phyloP scores from a whole-genome alignment of 2,888 invertebrate species.

The Gryllus longicercus region DNA sequence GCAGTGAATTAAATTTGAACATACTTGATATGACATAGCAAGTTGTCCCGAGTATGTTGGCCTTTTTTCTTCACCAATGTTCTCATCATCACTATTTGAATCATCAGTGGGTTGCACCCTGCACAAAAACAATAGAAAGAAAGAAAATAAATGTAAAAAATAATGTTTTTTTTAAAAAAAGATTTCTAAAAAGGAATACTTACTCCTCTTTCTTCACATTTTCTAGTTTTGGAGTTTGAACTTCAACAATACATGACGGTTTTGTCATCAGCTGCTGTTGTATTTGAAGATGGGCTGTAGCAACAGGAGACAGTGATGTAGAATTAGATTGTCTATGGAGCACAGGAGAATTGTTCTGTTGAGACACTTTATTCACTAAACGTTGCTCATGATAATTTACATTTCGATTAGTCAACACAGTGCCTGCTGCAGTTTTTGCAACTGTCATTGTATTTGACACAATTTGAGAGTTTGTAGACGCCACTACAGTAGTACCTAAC shows the following conservation, averaged over 20 bases:
- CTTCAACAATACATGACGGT: not conserved
- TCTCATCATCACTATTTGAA: conserved; percentile 19
- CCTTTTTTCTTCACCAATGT: conserved; percentile 1
- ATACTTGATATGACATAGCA: not conserved
- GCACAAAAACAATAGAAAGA: conserved; percentile 36
- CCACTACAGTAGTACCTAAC: conserved; percentile 40
- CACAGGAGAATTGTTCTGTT: not conserved
- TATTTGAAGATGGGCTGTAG: not conserved
- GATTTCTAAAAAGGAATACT: not conserved
- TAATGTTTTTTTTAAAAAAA: not conserved
- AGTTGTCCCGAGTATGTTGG: not conserved
- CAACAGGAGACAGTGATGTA: conserved; percentile 9
- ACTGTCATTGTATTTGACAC: not conserved
- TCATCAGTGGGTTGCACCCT: conserved; percentile 21
- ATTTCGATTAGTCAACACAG: not conserved
- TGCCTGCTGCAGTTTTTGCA: not conserved
- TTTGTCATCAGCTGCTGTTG: conserved; percentile 6
- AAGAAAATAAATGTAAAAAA: conserved; percentile 19
- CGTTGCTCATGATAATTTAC: conserved; percentile 17
- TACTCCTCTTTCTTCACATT: conserved; percentile 5
- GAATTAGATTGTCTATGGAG: conserved; percentile 8
- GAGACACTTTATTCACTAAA: not conserved
- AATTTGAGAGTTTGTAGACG: conserved; percentile 34
- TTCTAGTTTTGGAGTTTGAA: not conserved
- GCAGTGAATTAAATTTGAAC: not conserved